phyloP scores from a whole-genome alignment of 2,888 invertebrate species.

The Gymnosoma rotundatum region DNA sequence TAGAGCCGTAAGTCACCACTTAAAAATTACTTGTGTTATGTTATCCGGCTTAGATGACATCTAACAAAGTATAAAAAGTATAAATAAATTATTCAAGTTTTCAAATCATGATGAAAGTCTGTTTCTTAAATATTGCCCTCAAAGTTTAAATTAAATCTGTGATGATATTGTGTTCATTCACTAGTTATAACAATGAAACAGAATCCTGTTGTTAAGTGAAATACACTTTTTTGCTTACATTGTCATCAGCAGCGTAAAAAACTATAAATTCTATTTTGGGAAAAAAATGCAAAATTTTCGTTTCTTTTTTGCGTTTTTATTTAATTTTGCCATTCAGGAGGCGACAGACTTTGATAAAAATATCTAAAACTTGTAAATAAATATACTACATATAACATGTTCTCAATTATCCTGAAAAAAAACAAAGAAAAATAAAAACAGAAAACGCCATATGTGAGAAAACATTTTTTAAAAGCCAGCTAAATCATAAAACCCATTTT shows the following conservation, averaged over 20 bases:
- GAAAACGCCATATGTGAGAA: slow-evolving; percentile 54
- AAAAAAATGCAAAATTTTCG: not conserved
- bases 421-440: not conserved
- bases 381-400: slow-evolving; percentile 18
- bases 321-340: slow-evolving; percentile 32
- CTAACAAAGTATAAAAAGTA: too few species aligned
- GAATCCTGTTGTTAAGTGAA: not conserved
- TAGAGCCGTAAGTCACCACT: too few species aligned
- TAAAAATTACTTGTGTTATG: too few species aligned
- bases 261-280: not conserved
- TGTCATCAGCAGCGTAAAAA: slow-evolving; percentile 5
- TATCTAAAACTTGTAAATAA: slow-evolving; percentile 1
- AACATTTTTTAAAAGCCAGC: slow-evolving; percentile 53
- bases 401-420: slow-evolving; percentile 50
- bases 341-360: slow-evolving; percentile 5
- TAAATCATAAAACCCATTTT: slow-evolving; percentile 2
- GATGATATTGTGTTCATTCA: not conserved
- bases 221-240: not conserved
- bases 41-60: too few species aligned
- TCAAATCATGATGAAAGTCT: too few species aligned
- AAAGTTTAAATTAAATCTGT: too few species aligned
- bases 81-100: too few species aligned
- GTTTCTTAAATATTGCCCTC: too few species aligned
- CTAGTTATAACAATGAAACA: not conserved
- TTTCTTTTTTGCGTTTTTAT: not conserved